phyloP scores from a whole-genome alignment of 2,888 invertebrate genomes.

The Melanostoma scalare region DNA sequence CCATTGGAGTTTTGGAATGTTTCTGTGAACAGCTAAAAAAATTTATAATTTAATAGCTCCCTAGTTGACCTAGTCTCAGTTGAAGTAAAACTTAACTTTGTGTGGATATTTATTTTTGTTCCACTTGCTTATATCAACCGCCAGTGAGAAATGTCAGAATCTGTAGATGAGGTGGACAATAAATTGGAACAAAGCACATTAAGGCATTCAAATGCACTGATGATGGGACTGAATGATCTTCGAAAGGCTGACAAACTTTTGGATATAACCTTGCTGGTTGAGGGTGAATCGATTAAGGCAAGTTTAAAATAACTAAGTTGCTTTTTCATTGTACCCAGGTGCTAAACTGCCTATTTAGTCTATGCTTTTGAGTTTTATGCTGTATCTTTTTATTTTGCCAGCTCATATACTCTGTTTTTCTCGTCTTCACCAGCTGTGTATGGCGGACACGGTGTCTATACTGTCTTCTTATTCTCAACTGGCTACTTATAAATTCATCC shows the following conservation, averaged over 20 bases:
- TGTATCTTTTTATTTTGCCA: no score
- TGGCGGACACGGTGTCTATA: no score
- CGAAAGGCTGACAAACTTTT: slow-evolving; percentile 85
- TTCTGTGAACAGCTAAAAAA: background rate
- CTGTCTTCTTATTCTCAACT: no score
- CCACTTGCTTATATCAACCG: no score
- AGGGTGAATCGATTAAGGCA: slow-evolving; percentile 85
- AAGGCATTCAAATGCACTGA: slow-evolving; percentile 64
- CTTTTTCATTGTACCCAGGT: no score
- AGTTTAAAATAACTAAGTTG: slow-evolving; percentile 69
- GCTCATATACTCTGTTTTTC: no score
- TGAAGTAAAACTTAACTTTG: no score
- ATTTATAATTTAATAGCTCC: background rate
- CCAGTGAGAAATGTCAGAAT: background rate
- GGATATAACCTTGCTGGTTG: slow-evolving; percentile 87
- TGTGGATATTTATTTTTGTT: no score
- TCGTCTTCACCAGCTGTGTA: no score
- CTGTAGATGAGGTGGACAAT: slow-evolving; percentile 10
- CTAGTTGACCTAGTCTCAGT: slow-evolving; percentile 11
- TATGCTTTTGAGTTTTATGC: no score
- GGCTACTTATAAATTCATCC: background rate
- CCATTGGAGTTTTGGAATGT: slow-evolving; percentile 24
- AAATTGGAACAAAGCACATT: slow-evolving; percentile 7
- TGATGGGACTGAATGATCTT: slow-evolving; percentile 84
- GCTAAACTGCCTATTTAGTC: no score